Conservation (phyloP, 2,797 vertebrate species). For the Catharus ustulatus region DNA sequence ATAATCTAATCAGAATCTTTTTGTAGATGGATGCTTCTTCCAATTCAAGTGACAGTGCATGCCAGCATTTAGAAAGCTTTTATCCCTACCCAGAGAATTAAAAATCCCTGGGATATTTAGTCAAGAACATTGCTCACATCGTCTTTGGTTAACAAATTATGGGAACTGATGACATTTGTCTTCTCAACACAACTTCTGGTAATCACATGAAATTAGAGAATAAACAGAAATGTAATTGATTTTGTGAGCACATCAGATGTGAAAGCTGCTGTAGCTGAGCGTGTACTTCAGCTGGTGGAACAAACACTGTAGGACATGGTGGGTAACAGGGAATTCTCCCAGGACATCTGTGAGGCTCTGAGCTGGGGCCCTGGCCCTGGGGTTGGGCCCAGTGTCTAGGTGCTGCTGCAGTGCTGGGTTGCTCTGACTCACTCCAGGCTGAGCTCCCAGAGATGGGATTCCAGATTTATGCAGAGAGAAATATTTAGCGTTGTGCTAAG, state of each 20-base stretch:
- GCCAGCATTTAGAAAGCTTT: not conserved
- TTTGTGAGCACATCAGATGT: not conserved
- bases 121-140: not conserved
- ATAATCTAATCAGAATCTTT: not conserved
- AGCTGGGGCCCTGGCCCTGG: not conserved
- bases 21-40: not conserved
- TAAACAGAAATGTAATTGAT: not conserved
- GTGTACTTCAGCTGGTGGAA: not conserved
- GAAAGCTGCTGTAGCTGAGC: not conserved
- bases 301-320: fast-evolving
- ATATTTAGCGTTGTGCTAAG: constrained; percentile 59
- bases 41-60: not conserved
- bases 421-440: not conserved
- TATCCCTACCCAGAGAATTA: not conserved
- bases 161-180: not conserved
- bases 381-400: fast-evolving
- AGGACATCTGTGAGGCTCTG: not conserved
- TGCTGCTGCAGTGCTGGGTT: not conserved
- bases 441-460: not conserved
- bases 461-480: constrained; percentile 63
- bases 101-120: not conserved
- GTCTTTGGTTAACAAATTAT: not conserved
- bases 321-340: not conserved
- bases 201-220: not conserved
- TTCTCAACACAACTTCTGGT: not conserved